These are phyloP conservation scores for Atopsyche davidsoni DNA, from an alignment of 1,140 invertebrate genomes.

Conservation along the genomic window DNA sequence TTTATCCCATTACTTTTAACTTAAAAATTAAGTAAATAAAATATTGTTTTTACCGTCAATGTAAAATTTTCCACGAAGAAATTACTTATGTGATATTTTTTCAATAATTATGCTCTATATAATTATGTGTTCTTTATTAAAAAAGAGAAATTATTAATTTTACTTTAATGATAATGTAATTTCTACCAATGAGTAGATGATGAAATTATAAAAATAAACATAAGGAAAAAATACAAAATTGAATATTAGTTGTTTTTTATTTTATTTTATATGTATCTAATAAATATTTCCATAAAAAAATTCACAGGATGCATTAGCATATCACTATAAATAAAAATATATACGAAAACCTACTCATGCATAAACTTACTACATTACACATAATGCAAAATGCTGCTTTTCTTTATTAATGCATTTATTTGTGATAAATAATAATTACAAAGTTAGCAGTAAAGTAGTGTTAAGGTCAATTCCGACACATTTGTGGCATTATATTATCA, in stretches of 20 bases:
- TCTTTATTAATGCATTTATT: too few relatives aligned
- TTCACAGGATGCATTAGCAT: too few relatives aligned
- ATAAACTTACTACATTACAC: too few relatives aligned
- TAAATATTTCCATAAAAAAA: too few relatives aligned
- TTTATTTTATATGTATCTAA: neutral
- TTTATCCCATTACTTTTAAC: neutral
- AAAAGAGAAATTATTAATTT: neutral
- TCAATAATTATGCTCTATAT: neutral
- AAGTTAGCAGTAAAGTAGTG: too few relatives aligned
- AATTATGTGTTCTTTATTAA: neutral
- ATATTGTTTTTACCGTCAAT: neutral
- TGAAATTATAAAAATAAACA: neutral
- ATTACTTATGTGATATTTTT: neutral
- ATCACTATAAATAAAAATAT: too few relatives aligned
- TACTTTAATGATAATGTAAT: neutral
- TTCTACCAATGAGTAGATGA: neutral
- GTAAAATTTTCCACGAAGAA: neutral
- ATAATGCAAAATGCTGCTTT: too few relatives aligned
- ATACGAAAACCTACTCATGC: too few relatives aligned
- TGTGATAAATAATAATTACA: too few relatives aligned
- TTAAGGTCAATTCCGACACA: too few relatives aligned
- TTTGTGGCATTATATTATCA: too few relatives aligned
- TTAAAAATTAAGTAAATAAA: neutral
- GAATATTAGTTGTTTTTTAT: neutral
- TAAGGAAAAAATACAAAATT: neutral